Percentiles rank a stretch among this genome's conserved stretches.
phyloP scores from a whole-genome alignment of 2,797 vertebrate genomes.

The Tragelaphus eurycerus region DNA sequence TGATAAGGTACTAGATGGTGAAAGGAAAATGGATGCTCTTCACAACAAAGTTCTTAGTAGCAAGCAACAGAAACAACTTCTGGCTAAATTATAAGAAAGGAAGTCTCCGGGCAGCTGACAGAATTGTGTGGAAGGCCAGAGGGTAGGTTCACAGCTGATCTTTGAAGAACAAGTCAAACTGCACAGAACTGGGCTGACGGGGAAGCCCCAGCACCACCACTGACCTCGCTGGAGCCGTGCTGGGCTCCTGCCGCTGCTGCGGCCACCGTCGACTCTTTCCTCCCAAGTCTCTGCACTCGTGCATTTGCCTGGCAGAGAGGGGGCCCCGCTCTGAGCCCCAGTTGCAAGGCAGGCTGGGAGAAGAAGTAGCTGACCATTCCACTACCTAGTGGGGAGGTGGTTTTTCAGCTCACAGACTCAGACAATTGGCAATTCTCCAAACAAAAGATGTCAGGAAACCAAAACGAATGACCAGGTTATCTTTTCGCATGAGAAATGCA shows the following conservation, averaged over 20 bases:
- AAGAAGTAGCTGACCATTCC: neutral
- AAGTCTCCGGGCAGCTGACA: neutral
- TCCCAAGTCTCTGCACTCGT: neutral
- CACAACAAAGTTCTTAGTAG: neutral
- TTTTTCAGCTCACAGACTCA: neutral
- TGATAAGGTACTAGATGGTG: neutral
- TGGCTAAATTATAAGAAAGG: neutral
- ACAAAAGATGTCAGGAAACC: neutral
- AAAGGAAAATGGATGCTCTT: neutral
- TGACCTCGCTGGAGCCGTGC: neutral
- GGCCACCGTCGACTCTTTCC: neutral
- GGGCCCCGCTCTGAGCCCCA: neutral
- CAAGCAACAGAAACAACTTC: neutral
- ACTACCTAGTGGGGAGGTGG: neutral
- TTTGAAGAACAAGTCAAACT: neutral
- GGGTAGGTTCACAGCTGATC: neutral
- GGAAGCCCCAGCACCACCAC: neutral
- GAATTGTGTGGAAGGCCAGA: neutral
- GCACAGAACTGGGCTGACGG: neutral
- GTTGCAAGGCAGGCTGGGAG: neutral
- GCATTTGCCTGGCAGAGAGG: neutral
- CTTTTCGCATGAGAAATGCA: neutral
- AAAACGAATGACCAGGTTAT: neutral
- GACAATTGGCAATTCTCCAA: neutral
- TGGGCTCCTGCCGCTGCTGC: rapidly evolving